Base-by-base conservation (phyloP, 2,888 invertebrate genomes). In the Thyatira batis region DNA sequence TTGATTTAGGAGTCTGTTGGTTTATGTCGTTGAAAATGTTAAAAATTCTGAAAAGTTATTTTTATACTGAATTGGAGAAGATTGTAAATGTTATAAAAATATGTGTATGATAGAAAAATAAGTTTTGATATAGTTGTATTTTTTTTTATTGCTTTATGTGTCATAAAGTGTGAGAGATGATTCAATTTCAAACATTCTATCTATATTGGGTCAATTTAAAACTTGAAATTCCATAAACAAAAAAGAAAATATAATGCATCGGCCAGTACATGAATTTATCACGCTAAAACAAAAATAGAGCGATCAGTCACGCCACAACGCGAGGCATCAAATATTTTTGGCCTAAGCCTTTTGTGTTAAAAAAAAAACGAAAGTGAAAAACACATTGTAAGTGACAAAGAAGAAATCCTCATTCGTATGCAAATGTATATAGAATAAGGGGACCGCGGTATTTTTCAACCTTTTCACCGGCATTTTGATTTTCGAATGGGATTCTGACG, bases 281-380 rank as follows among this genome's bases (percentile, higher is more conserved):
- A 68, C 67, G 55, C 58, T 62, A 57, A 67, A 73, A 73, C 72
- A 73, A 72, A 74, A 71, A 67, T 57, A 50, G 53, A 20, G 21
- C 52, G 23, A 73, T 76, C 64, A 44, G 75, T 64, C 72, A 74
- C 74, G 69, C 68, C 55, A 55, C 60, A 63, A 59, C 60, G 57
- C 33, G 55, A 58, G 61, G 55, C 67, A 72, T 69, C 70, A 68
- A 71, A 73, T 68, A 73, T 71, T 17, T 39, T 71, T 59, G 58
- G 55, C 65, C 66, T 53, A 64, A 65, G 59, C 64, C 59, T 70
- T 60, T 63, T 49, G 48, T 60, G 61, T 45, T 63, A 68, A 58
- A 68, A 71, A 65, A 65, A 61, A 65, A 69, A 73, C 62, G 76
- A 78, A 79, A 81, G 81, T 80, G 78, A 77, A 73, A 73, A 68